Evolutionary conservation across 2,888 invertebrate genomes (phyloP), one percentile per base, ranked within the genome.

Genomic region (Periphyllus acericola): DNA sequence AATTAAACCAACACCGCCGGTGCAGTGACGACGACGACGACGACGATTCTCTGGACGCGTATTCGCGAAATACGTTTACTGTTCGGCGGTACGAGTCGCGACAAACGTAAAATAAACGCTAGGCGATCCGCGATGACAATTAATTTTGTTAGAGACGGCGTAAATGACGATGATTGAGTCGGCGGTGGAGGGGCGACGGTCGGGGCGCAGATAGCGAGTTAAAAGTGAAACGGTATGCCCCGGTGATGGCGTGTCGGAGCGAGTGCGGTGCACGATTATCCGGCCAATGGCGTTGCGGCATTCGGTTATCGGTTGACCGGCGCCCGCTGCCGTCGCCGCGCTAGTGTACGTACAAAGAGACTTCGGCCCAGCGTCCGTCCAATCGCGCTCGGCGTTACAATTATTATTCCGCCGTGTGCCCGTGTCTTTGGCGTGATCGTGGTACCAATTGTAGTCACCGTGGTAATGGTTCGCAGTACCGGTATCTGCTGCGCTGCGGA

Each of bases 281-380:
- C 17, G 60, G 21, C 86, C 86, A 86, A 87, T 81, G 66, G 66
- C 66, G 34, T 60, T 32, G 66, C 40, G 21, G 9, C 19, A 29
- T 32, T 72, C n/a, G 60, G 60, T 74, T 80, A 87, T 72, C 80
- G 80, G 40, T 36, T 29, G 34, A 66, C 86, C 72, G 86, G 72
- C 80, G 46, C 66, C 32, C 60, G 19, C 25, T 36, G 17, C 36
- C 55, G 4, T 8, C 36, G 52, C 36, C n/a, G 1, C 34, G n/a
- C 46, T 21, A 40, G 21, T 55, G 71, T 68, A 4, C 9, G 36
- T 29, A 79, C 76, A 78, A 78, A 85, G 76, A 74, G 46, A 76
- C 40, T 71, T 46, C 19, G 9, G 68, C 3, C 32, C 29, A 6
- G 21, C 17, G 74, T 17, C 3, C 29, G 71, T 71, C 17, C 32